A percentile compares a stretch with the other conserved stretches of the same genome.
phyloP scores from a whole-genome alignment of 2,888 invertebrate genomes.

The Stenchaetothrips biformis region DNA sequence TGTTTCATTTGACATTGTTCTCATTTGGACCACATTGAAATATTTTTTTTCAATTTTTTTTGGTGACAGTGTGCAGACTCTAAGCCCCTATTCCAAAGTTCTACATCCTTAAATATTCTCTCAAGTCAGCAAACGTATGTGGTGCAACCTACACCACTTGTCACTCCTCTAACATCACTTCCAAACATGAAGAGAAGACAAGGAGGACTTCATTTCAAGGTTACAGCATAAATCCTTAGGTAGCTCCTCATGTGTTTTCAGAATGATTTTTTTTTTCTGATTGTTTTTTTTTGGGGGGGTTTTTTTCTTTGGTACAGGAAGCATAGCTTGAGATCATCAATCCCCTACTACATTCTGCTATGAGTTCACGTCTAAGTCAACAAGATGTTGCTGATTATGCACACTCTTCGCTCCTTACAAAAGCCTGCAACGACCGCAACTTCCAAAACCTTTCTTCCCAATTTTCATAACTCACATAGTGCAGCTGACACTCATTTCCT shows the following conservation, averaged over 20 bases:
- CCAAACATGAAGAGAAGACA: constrained; percentile 4
- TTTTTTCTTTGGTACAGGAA: constrained; percentile 21
- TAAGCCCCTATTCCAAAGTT: constrained; percentile 87
- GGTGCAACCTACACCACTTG: background rate
- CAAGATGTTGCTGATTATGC: constrained; percentile 73
- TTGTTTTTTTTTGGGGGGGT: no score
- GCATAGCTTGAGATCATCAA: constrained; percentile 29
- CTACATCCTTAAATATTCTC: constrained; percentile 44
- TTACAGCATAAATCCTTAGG: background rate
- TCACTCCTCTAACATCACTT: background rate
- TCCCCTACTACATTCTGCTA: constrained; percentile 50
- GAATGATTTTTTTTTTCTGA: constrained; percentile 18
- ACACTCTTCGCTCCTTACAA: constrained; percentile 63
- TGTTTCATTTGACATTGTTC: background rate
- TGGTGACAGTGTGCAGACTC: constrained; percentile 68
- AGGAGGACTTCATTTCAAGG: constrained; percentile 11
- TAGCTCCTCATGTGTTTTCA: background rate
- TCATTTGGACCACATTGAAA: constrained; percentile 32
- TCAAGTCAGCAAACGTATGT: constrained; percentile 29
- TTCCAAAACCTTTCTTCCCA: constrained; percentile 32
- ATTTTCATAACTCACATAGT: constrained; percentile 18
- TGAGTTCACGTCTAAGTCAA: constrained; percentile 57
- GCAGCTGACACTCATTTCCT: background rate
- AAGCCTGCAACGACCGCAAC: constrained; percentile 57
- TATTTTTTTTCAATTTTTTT: no score